These are phyloP conservation scores for Galerucella nymphaeae DNA, from an alignment of 2,888 invertebrate genomes.

Conservation along the genomic window DNA sequence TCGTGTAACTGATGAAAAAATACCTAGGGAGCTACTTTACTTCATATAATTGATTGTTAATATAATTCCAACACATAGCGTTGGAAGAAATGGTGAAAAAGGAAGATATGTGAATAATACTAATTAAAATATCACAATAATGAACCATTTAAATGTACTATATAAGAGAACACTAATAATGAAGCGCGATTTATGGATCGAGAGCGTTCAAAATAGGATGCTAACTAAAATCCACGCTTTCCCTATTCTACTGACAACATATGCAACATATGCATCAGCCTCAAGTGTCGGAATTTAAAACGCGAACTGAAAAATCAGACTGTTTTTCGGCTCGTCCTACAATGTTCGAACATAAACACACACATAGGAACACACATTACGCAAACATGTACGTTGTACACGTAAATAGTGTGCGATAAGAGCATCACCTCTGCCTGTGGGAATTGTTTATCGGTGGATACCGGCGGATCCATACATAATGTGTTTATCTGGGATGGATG, in stretches of 20 bases:
- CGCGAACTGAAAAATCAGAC: neutral
- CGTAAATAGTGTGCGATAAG: slow-evolving; percentile 53
- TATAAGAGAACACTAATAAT: too few relatives aligned
- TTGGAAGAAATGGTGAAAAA: too few relatives aligned
- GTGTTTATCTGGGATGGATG: slow-evolving; percentile 66
- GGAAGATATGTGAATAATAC: too few relatives aligned
- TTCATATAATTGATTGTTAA: too few relatives aligned
- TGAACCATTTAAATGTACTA: too few relatives aligned
- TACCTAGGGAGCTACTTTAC: too few relatives aligned
- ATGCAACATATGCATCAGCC: too few relatives aligned
- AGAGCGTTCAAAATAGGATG: too few relatives aligned
- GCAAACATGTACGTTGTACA: slow-evolving; percentile 3
- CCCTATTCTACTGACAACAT: neutral
- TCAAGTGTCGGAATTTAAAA: neutral
- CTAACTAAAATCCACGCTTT: neutral
- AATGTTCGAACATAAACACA: neutral
- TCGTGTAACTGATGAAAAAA: too few relatives aligned
- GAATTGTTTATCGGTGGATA: slow-evolving; percentile 63
- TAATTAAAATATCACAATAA: too few relatives aligned
- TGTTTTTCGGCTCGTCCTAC: neutral
- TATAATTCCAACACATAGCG: too few relatives aligned
- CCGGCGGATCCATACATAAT: slow-evolving; percentile 64
- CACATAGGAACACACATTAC: slow-evolving; percentile 3
- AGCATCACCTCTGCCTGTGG: slow-evolving; percentile 57
- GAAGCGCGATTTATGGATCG: too few relatives aligned